These are phyloP conservation scores for Drosophila chauvacae DNA, from an alignment of 1,140 invertebrate species.

Conservation along the genomic window DNA sequence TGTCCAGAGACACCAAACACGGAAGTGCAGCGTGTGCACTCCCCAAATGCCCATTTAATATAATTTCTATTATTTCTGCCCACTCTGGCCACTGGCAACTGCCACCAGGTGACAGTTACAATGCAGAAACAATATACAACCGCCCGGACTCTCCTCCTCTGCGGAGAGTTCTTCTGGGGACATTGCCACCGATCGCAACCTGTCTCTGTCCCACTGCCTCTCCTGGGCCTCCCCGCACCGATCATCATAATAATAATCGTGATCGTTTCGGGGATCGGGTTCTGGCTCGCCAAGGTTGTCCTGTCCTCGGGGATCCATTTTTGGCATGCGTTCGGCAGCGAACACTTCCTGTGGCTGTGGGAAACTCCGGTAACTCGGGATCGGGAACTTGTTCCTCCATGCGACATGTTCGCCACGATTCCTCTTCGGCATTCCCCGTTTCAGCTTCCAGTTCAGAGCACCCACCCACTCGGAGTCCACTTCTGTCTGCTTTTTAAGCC, in stretches of 20 bases:
- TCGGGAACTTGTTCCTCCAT: slow-evolving; percentile 58
- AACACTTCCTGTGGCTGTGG: slow-evolving; percentile 81
- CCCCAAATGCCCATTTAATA: slow-evolving; percentile 80
- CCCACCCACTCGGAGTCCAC: slow-evolving; percentile 47
- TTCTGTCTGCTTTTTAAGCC: slow-evolving; percentile 26
- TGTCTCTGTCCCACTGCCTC: slow-evolving; percentile 26
- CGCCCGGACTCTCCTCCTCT: slow-evolving; percentile 25
- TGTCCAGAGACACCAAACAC: slow-evolving; percentile 65
- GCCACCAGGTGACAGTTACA: slow-evolving; percentile 80
- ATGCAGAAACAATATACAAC: slow-evolving; percentile 79
- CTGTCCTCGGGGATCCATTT: slow-evolving; percentile 75
- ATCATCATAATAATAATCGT: slow-evolving; percentile 81
- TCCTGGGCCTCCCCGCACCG: slow-evolving; percentile 29
- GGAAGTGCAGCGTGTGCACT: slow-evolving; percentile 72
- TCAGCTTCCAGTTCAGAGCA: slow-evolving; percentile 17
- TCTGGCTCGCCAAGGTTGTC: slow-evolving; percentile 51
- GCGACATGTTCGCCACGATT: slow-evolving; percentile 41
- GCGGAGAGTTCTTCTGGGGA: slow-evolving; percentile 40
- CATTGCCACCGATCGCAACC: slow-evolving; percentile 56
- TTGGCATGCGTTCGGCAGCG: slow-evolving; percentile 75
- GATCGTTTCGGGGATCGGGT: slow-evolving; percentile 58
- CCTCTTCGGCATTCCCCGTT: background rate
- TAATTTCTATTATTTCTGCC: slow-evolving; percentile 81
- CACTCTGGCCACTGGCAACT: slow-evolving; percentile 67
- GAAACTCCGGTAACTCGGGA: slow-evolving; percentile 55